Percentiles rank a stretch among this genome's conserved stretches.
Conservation (phyloP, 2,888 invertebrate genomes). For the Agonum fuliginosum region DNA sequence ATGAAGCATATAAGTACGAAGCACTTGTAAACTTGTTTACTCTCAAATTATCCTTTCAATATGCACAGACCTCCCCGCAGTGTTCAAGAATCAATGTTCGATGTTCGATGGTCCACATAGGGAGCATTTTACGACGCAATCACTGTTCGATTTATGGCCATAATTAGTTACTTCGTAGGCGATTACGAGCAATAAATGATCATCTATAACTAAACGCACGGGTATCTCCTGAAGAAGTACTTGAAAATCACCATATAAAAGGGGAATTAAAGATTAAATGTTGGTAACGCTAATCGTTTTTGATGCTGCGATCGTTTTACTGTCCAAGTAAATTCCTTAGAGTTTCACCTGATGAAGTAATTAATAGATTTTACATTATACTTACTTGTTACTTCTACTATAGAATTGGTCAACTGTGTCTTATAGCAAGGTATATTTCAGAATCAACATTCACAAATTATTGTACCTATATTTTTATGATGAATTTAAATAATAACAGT, state of each 20-base stretch:
- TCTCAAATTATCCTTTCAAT: not conserved
- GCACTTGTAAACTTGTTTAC: not conserved
- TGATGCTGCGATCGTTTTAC: not conserved
- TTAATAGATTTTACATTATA: too few relatives aligned
- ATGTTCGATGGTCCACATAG: conserved; percentile 18
- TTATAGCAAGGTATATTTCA: too few relatives aligned
- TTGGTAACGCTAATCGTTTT: not conserved
- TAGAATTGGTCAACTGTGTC: too few relatives aligned
- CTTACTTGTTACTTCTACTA: too few relatives aligned
- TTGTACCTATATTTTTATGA: too few relatives aligned
- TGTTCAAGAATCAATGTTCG: conserved; percentile 14
- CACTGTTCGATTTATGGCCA: conserved; percentile 42
- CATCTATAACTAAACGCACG: conserved; percentile 9
- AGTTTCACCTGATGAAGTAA: too few relatives aligned
- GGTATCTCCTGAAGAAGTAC: conserved; percentile 15
- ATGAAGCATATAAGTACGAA: not conserved
- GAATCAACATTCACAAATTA: too few relatives aligned
- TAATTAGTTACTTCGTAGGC: conserved; percentile 46
- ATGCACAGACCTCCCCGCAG: conserved; percentile 4
- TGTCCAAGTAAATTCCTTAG: not conserved
- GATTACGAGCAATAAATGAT: conserved; percentile 48
- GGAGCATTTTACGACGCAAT: conserved; percentile 40
- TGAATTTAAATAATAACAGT: too few relatives aligned
- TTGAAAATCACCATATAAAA: conserved; percentile 7
- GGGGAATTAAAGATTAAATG: conserved; percentile 28